phyloP scores from a whole-genome alignment of 1,140 invertebrate genomes.

The Piezodorus guildinii region DNA sequence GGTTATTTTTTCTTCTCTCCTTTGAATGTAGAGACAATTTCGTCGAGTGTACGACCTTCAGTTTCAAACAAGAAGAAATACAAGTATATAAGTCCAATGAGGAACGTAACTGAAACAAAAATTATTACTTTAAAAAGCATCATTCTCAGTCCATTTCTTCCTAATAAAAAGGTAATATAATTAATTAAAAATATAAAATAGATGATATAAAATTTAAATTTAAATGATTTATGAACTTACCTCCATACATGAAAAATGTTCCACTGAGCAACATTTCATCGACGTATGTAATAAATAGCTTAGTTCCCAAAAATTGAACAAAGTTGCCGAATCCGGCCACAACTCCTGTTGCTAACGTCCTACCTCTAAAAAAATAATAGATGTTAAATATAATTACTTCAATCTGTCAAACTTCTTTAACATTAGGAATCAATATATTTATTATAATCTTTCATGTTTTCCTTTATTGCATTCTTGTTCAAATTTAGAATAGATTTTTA shows the following conservation, averaged over 20 bases:
- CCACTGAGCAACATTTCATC: constrained; percentile 8
- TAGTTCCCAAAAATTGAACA: constrained; percentile 18
- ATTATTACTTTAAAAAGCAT: background rate
- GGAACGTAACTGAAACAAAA: constrained; percentile 2
- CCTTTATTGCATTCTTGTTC: no score
- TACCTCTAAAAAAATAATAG: constrained; percentile 11
- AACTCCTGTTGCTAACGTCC: constrained; percentile 16
- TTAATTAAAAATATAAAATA: no score
- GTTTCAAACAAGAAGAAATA: constrained; percentile 30
- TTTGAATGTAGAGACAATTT: constrained; percentile 25
- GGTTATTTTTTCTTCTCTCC: background rate
- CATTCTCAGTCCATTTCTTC: background rate
- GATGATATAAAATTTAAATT: no score
- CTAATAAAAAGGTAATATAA: no score
- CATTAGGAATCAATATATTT: no score
- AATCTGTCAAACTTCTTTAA: no score
- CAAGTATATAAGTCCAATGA: constrained; percentile 27
- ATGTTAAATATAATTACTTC: no score
- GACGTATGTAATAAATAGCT: constrained; percentile 13
- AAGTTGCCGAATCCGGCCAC: constrained; percentile 17
- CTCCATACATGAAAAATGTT: constrained; percentile 20
- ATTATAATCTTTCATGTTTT: no score
- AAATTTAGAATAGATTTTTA: no score
- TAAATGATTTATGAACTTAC: background rate
- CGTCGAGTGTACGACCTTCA: constrained; percentile 28